These are phyloP conservation scores for Melopsittacus undulatus DNA, from an alignment of 2,797 vertebrate species.

Conservation along the genomic window DNA sequence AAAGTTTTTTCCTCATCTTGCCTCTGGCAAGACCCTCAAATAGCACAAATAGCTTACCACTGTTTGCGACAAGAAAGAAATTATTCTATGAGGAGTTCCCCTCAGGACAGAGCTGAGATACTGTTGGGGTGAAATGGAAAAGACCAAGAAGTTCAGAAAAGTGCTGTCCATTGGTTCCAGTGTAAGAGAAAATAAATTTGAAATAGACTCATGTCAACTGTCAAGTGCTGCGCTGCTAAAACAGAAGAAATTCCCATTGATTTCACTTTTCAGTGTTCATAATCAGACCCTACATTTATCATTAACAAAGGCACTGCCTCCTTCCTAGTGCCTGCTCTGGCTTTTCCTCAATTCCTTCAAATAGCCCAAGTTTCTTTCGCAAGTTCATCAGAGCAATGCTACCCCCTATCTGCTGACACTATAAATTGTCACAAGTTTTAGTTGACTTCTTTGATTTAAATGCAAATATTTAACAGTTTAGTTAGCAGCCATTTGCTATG, in stretches of 20 bases:
- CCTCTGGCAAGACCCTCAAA: neutral
- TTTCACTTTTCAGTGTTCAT: neutral
- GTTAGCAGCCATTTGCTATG: neutral
- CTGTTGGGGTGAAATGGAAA: neutral
- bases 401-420: neutral
- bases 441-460: neutral
- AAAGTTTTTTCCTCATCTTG: neutral
- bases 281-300: neutral
- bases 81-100: neutral
- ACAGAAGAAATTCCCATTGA: neutral
- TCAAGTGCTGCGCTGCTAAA: neutral
- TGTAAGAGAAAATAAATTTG: neutral
- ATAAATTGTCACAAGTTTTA: neutral
- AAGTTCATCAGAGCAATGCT: neutral
- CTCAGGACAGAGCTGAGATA: neutral
- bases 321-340: neutral
- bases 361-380: neutral
- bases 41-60: neutral
- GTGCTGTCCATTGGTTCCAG: accelerated
- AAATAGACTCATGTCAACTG: neutral
- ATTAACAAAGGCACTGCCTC: neutral
- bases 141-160: neutral
- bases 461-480: neutral
- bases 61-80: neutral
- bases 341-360: neutral